Base-by-base conservation (phyloP, 2,113 vertebrate genomes). In the Echinops telfairi region DNA sequence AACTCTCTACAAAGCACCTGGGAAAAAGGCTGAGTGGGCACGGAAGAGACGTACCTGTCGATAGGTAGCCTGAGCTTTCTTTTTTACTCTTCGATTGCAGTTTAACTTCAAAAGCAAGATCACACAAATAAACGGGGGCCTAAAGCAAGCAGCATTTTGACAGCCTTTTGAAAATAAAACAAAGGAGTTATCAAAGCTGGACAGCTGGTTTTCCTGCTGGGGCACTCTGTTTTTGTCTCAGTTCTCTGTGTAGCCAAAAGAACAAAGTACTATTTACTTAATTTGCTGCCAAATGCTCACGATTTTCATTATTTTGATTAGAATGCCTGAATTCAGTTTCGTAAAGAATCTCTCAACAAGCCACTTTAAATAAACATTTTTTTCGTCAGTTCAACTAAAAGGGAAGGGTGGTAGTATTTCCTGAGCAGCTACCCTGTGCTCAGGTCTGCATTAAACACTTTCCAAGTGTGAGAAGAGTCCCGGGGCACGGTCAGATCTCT, bases 281-380 rank as follows among this genome's bases (percentile, higher is more conserved):
- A 58, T 36, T 58, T 96, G 83, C 89, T 92, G 96, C 38, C 97
- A 94, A 96, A 84, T 36, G 86, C 93, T 92, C 92, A 97, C 96
- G 97, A 92, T 53, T 92, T 90, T 88, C 79, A 97, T 94, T 75
- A 86, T 38, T 75, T 83, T 77, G n/a, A 95, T 95, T 75, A 95
- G 47, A 38, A 81, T 20, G 90, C 60, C 62, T 92, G 88, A 94
- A 58, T 88, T 86, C 73, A 36, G 4, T 95, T 84, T 96, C 83
- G 43, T 33, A 31, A 84, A 27, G 12, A 81, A 91, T 12, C 29
- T 29, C 86, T 83, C 3, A 23, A 77, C 4, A 7, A n/a, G 58
- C 2, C 36, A 2, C 33, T 17, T 36, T 38, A 22, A 73, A 23
- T 3, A 60, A 27, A 1, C 10, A 14, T 1, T 19, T 53, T 22